phyloP scores from a whole-genome alignment of 1,140 invertebrate species.

The Zaprionus nigranus region DNA sequence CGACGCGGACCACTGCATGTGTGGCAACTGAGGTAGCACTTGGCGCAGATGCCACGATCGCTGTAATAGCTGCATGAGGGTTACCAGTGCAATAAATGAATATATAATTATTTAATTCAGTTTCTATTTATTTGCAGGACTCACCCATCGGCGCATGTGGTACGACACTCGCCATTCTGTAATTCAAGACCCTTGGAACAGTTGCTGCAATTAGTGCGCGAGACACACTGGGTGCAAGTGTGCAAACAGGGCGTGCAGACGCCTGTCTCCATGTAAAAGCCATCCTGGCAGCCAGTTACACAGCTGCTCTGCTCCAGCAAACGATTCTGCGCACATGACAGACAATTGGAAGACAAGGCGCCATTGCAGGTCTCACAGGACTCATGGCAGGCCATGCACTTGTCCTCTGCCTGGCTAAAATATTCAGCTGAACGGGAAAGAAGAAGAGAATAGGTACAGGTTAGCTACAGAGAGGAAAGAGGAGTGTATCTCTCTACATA shows the following conservation, averaged over 20 bases:
- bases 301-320: slow-evolving; percentile 90
- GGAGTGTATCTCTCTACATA: slow-evolving; percentile 65
- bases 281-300: slow-evolving; percentile 89
- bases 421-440: slow-evolving; percentile 91
- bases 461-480: not conserved
- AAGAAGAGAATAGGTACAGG: not conserved
- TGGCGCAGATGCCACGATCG: slow-evolving; percentile 91
- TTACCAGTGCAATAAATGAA: not conserved
- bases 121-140: slow-evolving; percentile 12
- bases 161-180: slow-evolving; percentile 91
- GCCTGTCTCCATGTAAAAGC: slow-evolving; percentile 89
- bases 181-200: slow-evolving; percentile 90
- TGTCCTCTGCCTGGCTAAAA: slow-evolving; percentile 86
- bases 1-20: slow-evolving; percentile 92
- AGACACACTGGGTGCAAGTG: slow-evolving; percentile 91
- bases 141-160: slow-evolving; percentile 89
- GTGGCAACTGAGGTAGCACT: slow-evolving; percentile 93
- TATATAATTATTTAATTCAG: not conserved
- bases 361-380: slow-evolving; percentile 93
- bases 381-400: slow-evolving; percentile 90
- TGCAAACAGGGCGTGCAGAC: slow-evolving; percentile 91
- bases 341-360: slow-evolving; percentile 90
- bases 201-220: slow-evolving; percentile 90
- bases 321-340: slow-evolving; percentile 89
- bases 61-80: slow-evolving; percentile 90